These are phyloP conservation scores for Epinephelus cyanopodus DNA, from an alignment of 2,113 vertebrate genomes.

Conservation along the genomic window DNA sequence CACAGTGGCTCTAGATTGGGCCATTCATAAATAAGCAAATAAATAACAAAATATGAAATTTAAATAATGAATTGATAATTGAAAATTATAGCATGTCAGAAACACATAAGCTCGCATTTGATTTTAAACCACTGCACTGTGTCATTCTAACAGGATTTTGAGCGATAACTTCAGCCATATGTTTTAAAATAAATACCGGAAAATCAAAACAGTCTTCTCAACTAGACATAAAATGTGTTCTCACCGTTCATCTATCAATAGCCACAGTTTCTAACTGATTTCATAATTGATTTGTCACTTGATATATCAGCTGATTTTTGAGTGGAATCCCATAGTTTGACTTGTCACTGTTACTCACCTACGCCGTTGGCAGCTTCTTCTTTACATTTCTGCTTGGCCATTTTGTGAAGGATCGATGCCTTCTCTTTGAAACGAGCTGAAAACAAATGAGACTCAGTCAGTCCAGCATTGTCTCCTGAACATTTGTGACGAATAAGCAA, in stretches of 20 bases:
- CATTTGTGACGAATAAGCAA: background rate
- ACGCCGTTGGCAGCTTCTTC: slow-evolving; percentile 90
- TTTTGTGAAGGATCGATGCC: slow-evolving; percentile 95
- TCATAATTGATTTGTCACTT: background rate
- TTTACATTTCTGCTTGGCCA: slow-evolving; percentile 94
- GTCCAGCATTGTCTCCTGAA: background rate
- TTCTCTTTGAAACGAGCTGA: slow-evolving; percentile 94
- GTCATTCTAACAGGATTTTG: no score
- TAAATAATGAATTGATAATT: no score
- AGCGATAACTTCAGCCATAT: background rate
- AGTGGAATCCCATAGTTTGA: background rate
- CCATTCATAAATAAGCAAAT: background rate
- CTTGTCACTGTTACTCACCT: slow-evolving; percentile 62
- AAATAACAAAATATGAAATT: background rate
- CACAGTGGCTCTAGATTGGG: no score
- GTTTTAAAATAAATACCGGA: background rate
- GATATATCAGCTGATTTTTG: background rate
- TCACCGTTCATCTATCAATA: background rate
- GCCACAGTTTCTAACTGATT: background rate
- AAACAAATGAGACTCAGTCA: slow-evolving; percentile 55
- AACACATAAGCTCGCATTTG: background rate
- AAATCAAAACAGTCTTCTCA: background rate
- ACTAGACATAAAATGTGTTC: background rate
- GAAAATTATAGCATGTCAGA: background rate
- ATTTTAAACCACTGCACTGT: background rate